Conservation (phyloP, 2,113 vertebrate species). For the Pedetes capensis region DNA sequence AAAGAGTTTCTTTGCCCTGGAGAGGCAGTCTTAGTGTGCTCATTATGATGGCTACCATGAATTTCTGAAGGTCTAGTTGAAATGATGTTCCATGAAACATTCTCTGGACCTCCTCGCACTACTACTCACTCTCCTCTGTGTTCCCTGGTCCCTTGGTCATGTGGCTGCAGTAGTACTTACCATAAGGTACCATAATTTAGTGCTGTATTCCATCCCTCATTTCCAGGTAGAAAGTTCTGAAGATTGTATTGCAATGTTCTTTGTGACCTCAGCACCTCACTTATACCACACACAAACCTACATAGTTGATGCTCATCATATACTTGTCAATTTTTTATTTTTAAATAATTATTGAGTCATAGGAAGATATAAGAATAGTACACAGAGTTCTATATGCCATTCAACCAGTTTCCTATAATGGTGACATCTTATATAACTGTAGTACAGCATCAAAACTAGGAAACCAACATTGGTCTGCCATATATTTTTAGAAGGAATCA, state of each 20-base stretch:
- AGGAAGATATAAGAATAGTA: background rate
- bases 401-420: background rate
- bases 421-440: background rate
- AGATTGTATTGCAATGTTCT: background rate
- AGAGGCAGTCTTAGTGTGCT: background rate
- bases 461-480: background rate
- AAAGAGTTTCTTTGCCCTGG: background rate
- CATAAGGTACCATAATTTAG: background rate
- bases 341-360: background rate
- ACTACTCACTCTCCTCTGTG: background rate
- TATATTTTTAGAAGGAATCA: background rate
- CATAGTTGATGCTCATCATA: background rate
- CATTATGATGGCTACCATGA: too few species aligned
- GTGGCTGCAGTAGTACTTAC: background rate
- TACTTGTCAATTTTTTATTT: slow-evolving; percentile 1
- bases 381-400: background rate
- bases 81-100: background rate
- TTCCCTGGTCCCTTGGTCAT: background rate
- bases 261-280: background rate
- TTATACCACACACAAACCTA: background rate
- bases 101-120: background rate
- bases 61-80: background rate
- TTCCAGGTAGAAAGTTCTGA: background rate
- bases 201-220: background rate
- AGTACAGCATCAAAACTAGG: background rate